phyloP scores from a whole-genome alignment of 2,113 vertebrate species.

The Hystrix cristata region DNA sequence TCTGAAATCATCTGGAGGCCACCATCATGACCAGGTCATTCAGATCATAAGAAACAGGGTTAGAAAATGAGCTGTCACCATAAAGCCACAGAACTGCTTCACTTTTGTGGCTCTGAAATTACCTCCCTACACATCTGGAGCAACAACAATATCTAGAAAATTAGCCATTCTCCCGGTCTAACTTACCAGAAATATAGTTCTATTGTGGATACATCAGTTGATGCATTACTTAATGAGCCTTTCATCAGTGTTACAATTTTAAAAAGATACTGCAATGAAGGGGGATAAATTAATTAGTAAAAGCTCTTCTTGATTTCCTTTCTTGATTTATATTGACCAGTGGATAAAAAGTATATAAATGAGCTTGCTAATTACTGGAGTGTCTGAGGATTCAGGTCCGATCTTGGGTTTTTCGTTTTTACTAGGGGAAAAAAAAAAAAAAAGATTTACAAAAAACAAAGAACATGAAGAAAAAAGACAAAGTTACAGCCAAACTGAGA shows the following conservation, averaged over 20 bases:
- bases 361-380: not conserved
- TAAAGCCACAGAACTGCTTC: not conserved
- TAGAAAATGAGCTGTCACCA: not conserved
- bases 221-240: conserved; percentile 1
- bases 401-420: not conserved
- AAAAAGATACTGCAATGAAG: not conserved
- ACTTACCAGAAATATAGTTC: conserved; percentile 21
- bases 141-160: not conserved
- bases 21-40: not conserved
- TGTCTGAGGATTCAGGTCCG: not conserved
- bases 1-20: not conserved
- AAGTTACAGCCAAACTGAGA: conserved; percentile 46
- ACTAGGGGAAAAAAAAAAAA: not conserved
- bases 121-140: not conserved
- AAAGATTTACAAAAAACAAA: conserved; percentile 26
- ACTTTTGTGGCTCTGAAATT: not conserved
- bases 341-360: not conserved
- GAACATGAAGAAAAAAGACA: conserved; percentile 42
- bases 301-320: conserved; percentile 50
- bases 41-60: not conserved
- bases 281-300: conserved; percentile 6
- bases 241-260: not conserved
- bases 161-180: not conserved
- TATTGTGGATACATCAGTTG: not conserved
- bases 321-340: conserved; percentile 44